phyloP scores from a whole-genome alignment of 1,140 invertebrate species.

The Brachionus sp. region DNA sequence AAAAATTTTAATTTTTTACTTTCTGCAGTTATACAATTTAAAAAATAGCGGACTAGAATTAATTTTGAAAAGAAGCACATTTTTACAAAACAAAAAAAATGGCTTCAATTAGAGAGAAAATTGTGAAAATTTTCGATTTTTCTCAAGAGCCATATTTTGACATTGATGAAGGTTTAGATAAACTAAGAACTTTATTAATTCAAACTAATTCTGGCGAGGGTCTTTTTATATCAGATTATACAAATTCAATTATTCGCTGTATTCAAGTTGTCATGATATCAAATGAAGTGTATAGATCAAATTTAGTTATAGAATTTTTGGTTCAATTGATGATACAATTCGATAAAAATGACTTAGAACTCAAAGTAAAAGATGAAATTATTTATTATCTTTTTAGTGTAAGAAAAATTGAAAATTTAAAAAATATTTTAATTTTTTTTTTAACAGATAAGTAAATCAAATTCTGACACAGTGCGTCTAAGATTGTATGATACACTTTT shows the following conservation, averaged over 20 bases:
- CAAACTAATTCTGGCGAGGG: background rate
- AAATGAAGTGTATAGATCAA: background rate
- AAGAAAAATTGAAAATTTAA: background rate
- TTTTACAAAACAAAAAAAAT: background rate
- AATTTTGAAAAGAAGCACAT: background rate
- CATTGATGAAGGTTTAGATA: background rate
- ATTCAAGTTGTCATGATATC: background rate
- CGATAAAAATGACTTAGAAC: background rate
- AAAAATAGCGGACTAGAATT: background rate
- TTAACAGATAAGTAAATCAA: background rate
- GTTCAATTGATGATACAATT: background rate
- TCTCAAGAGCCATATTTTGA: constrained; percentile 26
- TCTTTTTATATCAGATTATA: background rate
- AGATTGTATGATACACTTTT: background rate
- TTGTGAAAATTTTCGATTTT: background rate
- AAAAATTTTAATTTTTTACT: background rate
- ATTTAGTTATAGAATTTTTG: constrained; percentile 16
- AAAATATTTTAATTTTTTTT: background rate
- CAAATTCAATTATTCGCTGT: background rate
- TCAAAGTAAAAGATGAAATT: background rate
- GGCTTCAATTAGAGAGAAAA: background rate
- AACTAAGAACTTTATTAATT: background rate
- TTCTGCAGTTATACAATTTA: background rate
- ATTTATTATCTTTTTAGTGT: background rate
- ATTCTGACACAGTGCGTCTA: background rate